phyloP scores from a whole-genome alignment of 1,140 invertebrate genomes.

The Meloidogyne chitwoodi region DNA sequence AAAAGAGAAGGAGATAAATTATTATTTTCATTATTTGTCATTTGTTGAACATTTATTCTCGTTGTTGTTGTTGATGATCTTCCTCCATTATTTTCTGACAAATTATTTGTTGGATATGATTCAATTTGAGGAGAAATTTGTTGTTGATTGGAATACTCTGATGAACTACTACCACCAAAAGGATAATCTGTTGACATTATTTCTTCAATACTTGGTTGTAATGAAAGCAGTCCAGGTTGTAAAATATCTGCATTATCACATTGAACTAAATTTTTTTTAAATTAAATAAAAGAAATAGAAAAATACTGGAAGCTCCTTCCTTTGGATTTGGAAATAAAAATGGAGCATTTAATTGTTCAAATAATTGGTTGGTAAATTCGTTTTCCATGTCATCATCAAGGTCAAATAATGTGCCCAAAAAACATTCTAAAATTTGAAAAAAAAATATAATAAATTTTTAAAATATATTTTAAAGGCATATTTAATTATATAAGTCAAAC shows the following conservation, averaged over 20 bases:
- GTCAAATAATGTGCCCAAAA: slow-evolving; percentile 10
- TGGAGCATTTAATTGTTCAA: slow-evolving; percentile 73
- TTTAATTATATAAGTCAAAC: not conserved
- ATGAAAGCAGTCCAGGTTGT: slow-evolving; percentile 88
- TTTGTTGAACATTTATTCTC: not conserved
- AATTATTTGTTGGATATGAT: not conserved
- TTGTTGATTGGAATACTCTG: not conserved
- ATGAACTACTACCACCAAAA: not conserved
- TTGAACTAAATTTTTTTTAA: slow-evolving; percentile 62
- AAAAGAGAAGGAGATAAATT: not conserved
- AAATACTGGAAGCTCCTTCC: slow-evolving; percentile 65
- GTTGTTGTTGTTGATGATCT: not conserved
- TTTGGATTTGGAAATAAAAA: slow-evolving; percentile 91
- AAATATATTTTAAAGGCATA: too few relatives aligned
- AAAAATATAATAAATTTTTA: too few relatives aligned
- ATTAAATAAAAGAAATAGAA: not conserved
- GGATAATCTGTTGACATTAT: slow-evolving; percentile 66
- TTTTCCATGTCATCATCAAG: slow-evolving; percentile 54
- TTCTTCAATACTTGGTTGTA: slow-evolving; percentile 94
- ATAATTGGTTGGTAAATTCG: slow-evolving; percentile 60
- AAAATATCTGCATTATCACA: slow-evolving; percentile 85
- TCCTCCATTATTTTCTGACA: not conserved
- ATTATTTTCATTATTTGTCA: not conserved
- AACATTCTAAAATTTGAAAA: not conserved
- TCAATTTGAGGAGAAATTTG: not conserved